Base-by-base conservation (phyloP, 2,113 vertebrate species). In the Pachyramphus minor region DNA sequence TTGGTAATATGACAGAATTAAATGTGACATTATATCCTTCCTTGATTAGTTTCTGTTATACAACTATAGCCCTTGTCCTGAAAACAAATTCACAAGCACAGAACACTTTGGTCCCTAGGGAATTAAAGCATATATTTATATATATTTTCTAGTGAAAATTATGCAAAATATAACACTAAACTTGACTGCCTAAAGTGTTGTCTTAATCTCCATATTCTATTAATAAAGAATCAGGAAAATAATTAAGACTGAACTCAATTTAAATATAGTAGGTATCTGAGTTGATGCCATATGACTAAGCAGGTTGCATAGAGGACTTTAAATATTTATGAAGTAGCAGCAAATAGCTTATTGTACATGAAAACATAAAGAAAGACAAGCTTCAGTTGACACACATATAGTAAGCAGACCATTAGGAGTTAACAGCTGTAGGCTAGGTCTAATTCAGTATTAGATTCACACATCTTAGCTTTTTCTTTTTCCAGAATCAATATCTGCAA, bases 401-500 rank as follows among this genome's bases (percentile, higher is more conserved):
- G 71, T 88, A 96, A 91, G 75, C 92, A 97, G 97, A 97, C 92
- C 76, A 93, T 96, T 97, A 98, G 97, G 97, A 98, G 98, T 99
- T 98, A 99, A 99, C 95, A 95, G 97, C 98, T 98, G 97, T 97
- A 97, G 97, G 97, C 97, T 98, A 98, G 96, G 94, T 98, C 96
- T 98, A 98, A 98, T 98, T 98, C 98, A 97, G 98, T 98, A 98
- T 97, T 97, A 98, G 95, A 98, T 97, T 97, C 95, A 98, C 98
- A 98, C 97, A 98, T 98, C 98, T 98, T 98, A 97, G 98, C 97
- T 98, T 97, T 97, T 97, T 97, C 97, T 97, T 97, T 98, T 97
- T 97, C 98, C 95, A 98, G 98, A 99, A 99, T 99, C 99, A 98
- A 99, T 99, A 99, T 98, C 99, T 98, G 98, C 98, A 99, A 99